phyloP scores from a whole-genome alignment of 1,140 invertebrate species.

The Drosophila kurseongensis region DNA sequence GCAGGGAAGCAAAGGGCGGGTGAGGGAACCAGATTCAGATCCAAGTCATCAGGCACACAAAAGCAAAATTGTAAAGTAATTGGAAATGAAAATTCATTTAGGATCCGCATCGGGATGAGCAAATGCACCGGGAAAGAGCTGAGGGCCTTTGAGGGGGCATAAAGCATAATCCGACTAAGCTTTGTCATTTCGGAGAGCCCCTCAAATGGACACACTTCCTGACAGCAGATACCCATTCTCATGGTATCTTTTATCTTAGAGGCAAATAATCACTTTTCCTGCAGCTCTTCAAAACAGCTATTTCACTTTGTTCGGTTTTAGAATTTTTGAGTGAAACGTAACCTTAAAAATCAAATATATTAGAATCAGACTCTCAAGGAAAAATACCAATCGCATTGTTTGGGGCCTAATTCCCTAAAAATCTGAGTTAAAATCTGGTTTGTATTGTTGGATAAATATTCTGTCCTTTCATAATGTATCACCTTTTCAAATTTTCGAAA shows the following conservation, averaged over 20 bases:
- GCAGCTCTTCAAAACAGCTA: not conserved
- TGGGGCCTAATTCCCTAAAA: no score
- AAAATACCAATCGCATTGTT: no score
- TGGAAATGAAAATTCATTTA: slow-evolving; percentile 81
- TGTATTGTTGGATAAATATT: no score
- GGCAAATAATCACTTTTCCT: not conserved
- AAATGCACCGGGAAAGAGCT: slow-evolving; percentile 22
- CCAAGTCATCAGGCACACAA: slow-evolving; percentile 54
- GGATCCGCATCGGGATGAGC: slow-evolving; percentile 41
- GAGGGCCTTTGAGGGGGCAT: slow-evolving; percentile 1
- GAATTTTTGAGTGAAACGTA: no score
- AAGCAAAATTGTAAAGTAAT: slow-evolving; percentile 80
- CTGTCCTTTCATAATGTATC: no score
- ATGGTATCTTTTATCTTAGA: not conserved
- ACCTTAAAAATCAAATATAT: no score
- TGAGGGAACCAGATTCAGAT: not conserved
- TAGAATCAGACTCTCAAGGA: no score
- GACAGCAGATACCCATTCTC: not conserved
- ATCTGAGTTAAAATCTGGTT: no score
- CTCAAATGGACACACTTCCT: not conserved
- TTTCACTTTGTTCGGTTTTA: not conserved
- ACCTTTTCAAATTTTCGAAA: no score
- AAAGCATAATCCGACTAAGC: slow-evolving; percentile 39
- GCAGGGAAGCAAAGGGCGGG: not conserved
- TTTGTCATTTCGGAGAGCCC: slow-evolving; percentile 1